Base-by-base conservation (phyloP, 2,888 invertebrate species). In the Pimpla rufipes region DNA sequence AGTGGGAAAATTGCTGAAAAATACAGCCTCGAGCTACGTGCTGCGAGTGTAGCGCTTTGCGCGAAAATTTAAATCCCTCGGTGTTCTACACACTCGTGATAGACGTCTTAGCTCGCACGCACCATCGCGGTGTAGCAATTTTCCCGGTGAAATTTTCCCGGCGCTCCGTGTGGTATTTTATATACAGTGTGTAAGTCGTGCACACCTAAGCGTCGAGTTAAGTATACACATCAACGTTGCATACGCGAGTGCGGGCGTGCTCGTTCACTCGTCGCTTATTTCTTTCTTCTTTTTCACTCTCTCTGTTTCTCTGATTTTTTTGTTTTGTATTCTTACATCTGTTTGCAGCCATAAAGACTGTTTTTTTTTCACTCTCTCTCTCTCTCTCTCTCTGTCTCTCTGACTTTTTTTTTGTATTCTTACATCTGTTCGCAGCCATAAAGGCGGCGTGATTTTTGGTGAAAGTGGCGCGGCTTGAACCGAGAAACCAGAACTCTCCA, bases 401-500 rank as follows among this genome's bases (percentile, higher is more conserved):
- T 42, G 8, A 42, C 7, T 42, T 35, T 59, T 35, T 37, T 35
- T 55, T 29, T 11, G 10, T 23, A 13, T 71, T 68, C 55, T 64
- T 37, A 18, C 29, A 35, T 50, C n/a, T 73, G 52, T 55, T 59
- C 64, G 78, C 64, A 79, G 66, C 57, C 67, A 59, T 66, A 47
- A 50, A 70, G 47, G 52, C 35, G 35, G n/a, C 66, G 71, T 57
- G 70, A 75, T 79, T 82, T 74, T 83, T 35, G 75, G 83, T 75
- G 83, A 83, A 83, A 83, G 83, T 79, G 59, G 73, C 71, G 47
- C 16, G 18, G 35, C 67, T 35, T 18, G 50, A 45, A 45, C 21
- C 42, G 66, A 77, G 81, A 77, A 77, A 71, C 42, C 42, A 62
- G 79, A 76, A 71, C 68, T 79, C 83, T 42, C 75, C 79, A 75